Percentiles rank a stretch among this genome's conserved stretches.
phyloP scores from a whole-genome alignment of 2,888 invertebrate genomes.

The Phymatocera aterrima region DNA sequence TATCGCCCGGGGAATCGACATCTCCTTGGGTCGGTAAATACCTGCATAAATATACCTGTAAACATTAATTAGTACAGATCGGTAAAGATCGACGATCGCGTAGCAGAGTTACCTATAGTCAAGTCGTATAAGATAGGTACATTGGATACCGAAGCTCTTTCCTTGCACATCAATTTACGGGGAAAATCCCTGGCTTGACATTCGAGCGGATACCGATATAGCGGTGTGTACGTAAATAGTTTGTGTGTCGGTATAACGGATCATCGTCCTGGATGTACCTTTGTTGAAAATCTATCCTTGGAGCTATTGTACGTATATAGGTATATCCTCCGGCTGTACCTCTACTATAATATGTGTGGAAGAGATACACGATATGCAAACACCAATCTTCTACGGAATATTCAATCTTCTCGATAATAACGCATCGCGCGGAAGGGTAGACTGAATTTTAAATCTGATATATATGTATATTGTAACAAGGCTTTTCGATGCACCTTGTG shows the following conservation, averaged over 20 bases:
- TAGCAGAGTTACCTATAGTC: background rate
- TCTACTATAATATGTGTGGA: too few relatives aligned
- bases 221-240: too few relatives aligned
- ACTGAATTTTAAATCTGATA: too few relatives aligned
- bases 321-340: too few relatives aligned
- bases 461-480: too few relatives aligned
- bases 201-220: conserved; percentile 14
- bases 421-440: too few relatives aligned
- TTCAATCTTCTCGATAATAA: too few relatives aligned
- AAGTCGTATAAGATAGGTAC: background rate
- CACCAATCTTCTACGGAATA: too few relatives aligned
- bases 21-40: conserved; percentile 9
- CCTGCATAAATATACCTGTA: background rate
- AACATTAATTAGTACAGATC: too few relatives aligned
- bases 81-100: background rate
- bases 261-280: background rate
- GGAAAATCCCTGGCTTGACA: conserved; percentile 19
- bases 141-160: background rate
- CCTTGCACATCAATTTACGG: conserved; percentile 12
- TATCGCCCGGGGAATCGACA: background rate
- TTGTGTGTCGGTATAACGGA: background rate
- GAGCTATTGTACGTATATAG: too few relatives aligned
- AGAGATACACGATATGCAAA: too few relatives aligned
- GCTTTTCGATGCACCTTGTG: too few relatives aligned
- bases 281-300: background rate